These are phyloP conservation scores for Sylvicapra grimmia DNA, from an alignment of 2,113 vertebrate genomes.

Conservation along the genomic window DNA sequence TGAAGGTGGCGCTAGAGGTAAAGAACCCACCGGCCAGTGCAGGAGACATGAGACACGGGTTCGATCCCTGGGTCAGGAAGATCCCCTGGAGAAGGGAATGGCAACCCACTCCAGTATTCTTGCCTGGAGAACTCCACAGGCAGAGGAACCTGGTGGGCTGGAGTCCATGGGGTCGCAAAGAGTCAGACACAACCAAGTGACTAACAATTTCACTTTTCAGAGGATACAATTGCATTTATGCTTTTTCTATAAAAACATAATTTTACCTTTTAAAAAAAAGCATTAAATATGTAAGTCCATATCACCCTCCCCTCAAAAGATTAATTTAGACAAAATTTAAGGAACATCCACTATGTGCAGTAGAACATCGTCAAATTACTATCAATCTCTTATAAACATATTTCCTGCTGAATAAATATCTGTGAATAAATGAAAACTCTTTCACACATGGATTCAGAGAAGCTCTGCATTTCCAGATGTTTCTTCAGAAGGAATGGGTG, in stretches of 20 bases:
- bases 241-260: neutral
- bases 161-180: neutral
- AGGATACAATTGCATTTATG: neutral
- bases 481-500: neutral
- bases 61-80: neutral
- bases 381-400: neutral
- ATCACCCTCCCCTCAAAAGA: neutral
- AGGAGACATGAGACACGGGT: neutral
- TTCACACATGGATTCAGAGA: neutral
- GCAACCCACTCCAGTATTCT: neutral
- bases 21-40: neutral
- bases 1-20: neutral
- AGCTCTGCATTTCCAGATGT: neutral
- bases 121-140: neutral
- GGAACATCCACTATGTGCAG: neutral
- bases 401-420: neutral
- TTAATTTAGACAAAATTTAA: constrained; percentile 29
- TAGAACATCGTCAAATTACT: neutral
- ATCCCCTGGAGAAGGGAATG: neutral
- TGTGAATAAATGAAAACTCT: neutral
- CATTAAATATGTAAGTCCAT: neutral
- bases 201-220: neutral
- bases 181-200: neutral
- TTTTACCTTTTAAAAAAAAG: neutral
- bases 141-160: neutral